A percentile compares a stretch with the other conserved stretches of the same genome.
Conservation (phyloP, 2,797 vertebrate genomes). For the Girardinus metallicus region DNA sequence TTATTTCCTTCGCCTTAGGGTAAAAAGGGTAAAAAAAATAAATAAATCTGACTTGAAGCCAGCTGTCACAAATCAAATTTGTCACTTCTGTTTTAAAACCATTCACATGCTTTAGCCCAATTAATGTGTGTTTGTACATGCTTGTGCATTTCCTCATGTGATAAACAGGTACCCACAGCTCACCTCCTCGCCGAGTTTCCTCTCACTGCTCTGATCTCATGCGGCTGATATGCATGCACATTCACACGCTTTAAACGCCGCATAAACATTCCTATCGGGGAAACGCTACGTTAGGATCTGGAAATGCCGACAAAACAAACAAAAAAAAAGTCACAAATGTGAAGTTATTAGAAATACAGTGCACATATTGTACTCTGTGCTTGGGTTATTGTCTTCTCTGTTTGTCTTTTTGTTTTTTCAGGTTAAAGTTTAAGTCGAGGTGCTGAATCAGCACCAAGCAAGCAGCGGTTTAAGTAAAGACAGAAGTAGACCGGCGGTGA, state of each 20-base stretch:
- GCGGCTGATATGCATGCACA: constrained; percentile 51
- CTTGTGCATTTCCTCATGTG: constrained; percentile 5
- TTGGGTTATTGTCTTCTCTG: background rate
- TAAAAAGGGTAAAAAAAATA: background rate
- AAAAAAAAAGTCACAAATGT: background rate
- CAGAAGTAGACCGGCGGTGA: constrained; percentile 18
- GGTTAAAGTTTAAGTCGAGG: constrained; percentile 26
- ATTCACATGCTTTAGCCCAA: background rate
- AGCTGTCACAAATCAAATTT: background rate
- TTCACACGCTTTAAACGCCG: constrained; percentile 1
- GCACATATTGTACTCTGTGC: background rate
- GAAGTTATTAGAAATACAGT: background rate
- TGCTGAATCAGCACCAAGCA: constrained; percentile 44
- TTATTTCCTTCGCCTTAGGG: background rate
- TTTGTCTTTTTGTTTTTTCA: constrained; percentile 2
- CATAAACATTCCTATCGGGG: background rate
- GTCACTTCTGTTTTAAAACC: background rate
- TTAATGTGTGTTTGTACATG: constrained; percentile 12
- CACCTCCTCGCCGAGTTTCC: constrained; percentile 65
- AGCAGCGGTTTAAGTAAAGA: constrained; percentile 32
- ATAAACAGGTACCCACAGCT: constrained; percentile 55
- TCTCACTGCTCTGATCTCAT: constrained; percentile 51
- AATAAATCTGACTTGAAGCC: background rate
- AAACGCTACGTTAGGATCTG: background rate
- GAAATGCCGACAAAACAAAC: background rate